Evolutionary conservation across 1,140 invertebrate genomes (phyloP), one percentile per base, ranked within the genome.

Genomic region (Drosophila bocki): DNA sequence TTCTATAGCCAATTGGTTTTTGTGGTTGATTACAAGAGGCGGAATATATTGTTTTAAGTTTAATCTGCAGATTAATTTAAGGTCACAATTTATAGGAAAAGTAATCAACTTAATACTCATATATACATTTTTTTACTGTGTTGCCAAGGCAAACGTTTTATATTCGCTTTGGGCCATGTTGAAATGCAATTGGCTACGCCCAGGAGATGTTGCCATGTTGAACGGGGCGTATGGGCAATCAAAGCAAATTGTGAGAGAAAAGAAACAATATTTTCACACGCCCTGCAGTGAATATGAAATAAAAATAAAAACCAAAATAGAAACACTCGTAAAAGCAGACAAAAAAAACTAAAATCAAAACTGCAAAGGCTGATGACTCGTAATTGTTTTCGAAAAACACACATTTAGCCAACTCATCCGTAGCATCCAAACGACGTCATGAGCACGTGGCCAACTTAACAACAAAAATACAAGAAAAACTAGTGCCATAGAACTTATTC

Each of bases 151-250:
- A 26, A 51, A 44, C 37, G 61, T 70, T 51, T 69, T 67, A 29
- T 37, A 37, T 15, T 37, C 44, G 50, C 45, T 62, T 79, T 65
- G 69, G 41, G 42, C 62, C 69, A 82, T 82, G 80, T 62, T 82
- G 68, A 82, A 82, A 82, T 82, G 80, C 80, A 82, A 82, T 82
- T 82, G 78, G 79, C 45, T 62, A 81, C 74, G 61, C 78, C 77
- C 75, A 53, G 45, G 54, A 72, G 64, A 70, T 72, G 76, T 64
- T 64, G 63, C 58, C 54, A 65, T 63, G 44, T 65, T 62, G 48
- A 56, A 82, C 70, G 60, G 75, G 80, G 80, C 78, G 80, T 81
- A 62, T 75, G 64, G 62, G 70, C 54, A 80, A 74, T 72, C 45
- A 60, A 69, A 37, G n/a, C 48, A 53, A 57, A 60, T 47, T 51